Evolutionary conservation across 2,888 invertebrate species (phyloP).

Genomic region (Pinctada fucata): DNA sequence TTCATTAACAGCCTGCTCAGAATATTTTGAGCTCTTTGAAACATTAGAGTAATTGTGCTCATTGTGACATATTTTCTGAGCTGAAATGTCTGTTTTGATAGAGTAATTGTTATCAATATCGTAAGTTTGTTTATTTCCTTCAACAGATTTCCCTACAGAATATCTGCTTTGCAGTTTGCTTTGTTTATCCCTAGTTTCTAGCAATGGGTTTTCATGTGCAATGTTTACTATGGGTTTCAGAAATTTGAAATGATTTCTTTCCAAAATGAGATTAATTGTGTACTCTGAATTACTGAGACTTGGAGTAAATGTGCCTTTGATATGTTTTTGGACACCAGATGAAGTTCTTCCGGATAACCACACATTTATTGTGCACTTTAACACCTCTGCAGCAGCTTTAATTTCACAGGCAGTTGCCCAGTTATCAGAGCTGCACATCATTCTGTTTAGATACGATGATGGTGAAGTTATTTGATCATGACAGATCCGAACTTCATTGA

Average conservation of each 20-base stretch:
- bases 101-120: background rate
- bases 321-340: background rate
- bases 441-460: background rate
- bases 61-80: background rate
- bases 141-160: background rate
- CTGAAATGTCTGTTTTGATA: background rate
- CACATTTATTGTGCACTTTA: slow-evolving; percentile 26
- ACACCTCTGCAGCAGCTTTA: slow-evolving; percentile 24
- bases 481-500: background rate
- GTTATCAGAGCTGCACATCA: slow-evolving; percentile 13
- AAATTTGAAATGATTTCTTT: slow-evolving; percentile 4
- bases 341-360: background rate
- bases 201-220: too few relatives aligned
- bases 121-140: background rate
- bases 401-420: slow-evolving; percentile 37
- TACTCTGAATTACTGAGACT: background rate
- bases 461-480: slow-evolving; percentile 1
- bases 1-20: too few relatives aligned
- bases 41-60: background rate
- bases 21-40: too few relatives aligned
- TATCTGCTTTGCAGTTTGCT: too few relatives aligned
- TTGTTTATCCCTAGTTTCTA: too few relatives aligned
- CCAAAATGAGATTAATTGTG: slow-evolving; percentile 11
- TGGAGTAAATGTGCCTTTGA: background rate
- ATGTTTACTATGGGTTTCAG: background rate